Percentiles rank a stretch among this genome's conserved stretches.
phyloP scores from a whole-genome alignment of 2,113 vertebrate species.

The Theristicus caerulescens region DNA sequence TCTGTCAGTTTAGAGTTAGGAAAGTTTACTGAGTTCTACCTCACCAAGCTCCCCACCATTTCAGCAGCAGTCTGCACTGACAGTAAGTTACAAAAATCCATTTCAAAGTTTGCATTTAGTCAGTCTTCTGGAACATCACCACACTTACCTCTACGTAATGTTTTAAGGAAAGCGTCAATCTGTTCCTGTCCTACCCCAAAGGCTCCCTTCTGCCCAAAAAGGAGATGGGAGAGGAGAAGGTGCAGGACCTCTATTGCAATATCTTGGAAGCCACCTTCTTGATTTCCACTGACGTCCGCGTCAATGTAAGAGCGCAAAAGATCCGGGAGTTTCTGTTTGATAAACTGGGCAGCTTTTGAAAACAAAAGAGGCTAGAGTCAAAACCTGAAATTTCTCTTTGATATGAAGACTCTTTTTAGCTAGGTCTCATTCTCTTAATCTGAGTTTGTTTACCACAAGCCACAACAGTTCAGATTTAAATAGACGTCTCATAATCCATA shows the following conservation, averaged over 20 bases:
- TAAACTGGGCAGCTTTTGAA: constrained; percentile 88
- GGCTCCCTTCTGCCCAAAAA: constrained; percentile 98
- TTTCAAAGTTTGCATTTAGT: neutral
- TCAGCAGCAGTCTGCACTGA: neutral
- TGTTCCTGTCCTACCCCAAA: constrained; percentile 98
- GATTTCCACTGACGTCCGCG: constrained; percentile 96
- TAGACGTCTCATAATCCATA: neutral
- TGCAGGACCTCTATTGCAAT: constrained; percentile 99
- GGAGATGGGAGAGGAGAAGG: constrained; percentile 98
- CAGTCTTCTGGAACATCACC: neutral
- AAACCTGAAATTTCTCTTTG: neutral
- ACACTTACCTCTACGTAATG: constrained; percentile 93
- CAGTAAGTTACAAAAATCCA: neutral
- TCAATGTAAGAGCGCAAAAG: constrained; percentile 98
- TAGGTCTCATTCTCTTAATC: neutral
- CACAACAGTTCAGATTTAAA: neutral
- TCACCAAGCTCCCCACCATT: neutral
- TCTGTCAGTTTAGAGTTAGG: neutral
- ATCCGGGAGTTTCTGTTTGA: constrained; percentile 99
- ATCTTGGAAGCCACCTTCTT: constrained; percentile 99
- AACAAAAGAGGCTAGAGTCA: neutral
- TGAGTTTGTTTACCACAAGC: neutral
- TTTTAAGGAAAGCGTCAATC: constrained; percentile 98
- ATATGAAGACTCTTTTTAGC: neutral
- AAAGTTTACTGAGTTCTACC: neutral